Base-by-base conservation (phyloP, 2,113 vertebrate species). In the Coturnix japonica region DNA sequence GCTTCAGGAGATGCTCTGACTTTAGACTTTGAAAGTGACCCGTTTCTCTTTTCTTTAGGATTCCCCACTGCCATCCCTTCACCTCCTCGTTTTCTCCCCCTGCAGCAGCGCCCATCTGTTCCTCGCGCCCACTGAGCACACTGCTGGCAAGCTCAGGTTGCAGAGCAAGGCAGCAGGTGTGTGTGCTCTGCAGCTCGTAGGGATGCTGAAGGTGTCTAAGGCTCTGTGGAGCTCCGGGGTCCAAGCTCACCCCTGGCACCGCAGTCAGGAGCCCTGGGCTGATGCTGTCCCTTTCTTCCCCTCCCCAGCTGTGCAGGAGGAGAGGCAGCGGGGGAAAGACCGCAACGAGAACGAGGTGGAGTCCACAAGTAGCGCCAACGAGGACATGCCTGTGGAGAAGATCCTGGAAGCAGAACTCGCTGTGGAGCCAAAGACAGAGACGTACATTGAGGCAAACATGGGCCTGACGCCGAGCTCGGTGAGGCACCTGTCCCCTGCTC, bases 321-420 rank as follows among this genome's bases (percentile, higher is more conserved):
- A 99, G 95, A 97, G 99, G 92, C 99, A 99, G 97, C 96, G 99
- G 85, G 99, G 99, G 23, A 99, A 99, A 96, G 99, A 99, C n/a
- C 98, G 98, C 51, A 98, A 95, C 0, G 99, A 99, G 97, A 99
- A 97, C 0, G 99, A 99, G 96, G 99, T 99, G 89, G 99, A 99
- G 96, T 99, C 98, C 1, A 98, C 98, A 49, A 98, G 99, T 97
- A 98, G 98, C 9, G 98, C 98, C 89, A 99, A 99, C 0, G 99
- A 99, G 97, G 99, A 99, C 98, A 99, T 99, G 99, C 99, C 99
- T 0, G 99, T 99, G 97, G 99, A 99, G 96, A 99, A 99, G 98
- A 99, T 99, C 83, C 97, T 99, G 96, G 99, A 99, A 80, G 99
- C 99, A 0, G 99, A 99, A 92, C 98, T 99, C 6, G 99, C 99